Percentiles rank a stretch among this genome's conserved stretches.
phyloP scores from a whole-genome alignment of 23 tunicate species.

The Styela clava region DNA sequence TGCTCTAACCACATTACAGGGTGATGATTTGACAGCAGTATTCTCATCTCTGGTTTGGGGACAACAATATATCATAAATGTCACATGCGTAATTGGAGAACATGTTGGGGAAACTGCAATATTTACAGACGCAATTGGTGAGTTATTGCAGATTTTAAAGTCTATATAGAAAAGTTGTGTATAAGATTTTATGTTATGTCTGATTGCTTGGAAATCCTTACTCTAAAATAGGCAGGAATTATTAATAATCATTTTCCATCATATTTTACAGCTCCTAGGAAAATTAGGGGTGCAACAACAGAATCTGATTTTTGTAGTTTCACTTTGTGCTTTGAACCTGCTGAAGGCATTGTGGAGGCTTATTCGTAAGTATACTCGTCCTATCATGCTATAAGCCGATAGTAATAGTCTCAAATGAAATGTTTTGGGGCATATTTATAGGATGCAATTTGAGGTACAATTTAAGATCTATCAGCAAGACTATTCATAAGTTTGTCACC shows the following conservation, averaged over 20 bases:
- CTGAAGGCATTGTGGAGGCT: not conserved
- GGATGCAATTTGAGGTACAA: too few species aligned
- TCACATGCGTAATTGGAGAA: not conserved
- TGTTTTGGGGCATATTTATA: too few species aligned
- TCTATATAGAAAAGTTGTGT: too few species aligned
- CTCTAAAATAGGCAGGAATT: too few species aligned
- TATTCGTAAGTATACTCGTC: not conserved
- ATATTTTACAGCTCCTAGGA: not conserved
- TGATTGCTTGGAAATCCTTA: too few species aligned
- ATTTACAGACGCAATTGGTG: not conserved
- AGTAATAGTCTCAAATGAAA: too few species aligned
- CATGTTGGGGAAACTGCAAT: not conserved
- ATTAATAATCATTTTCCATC: too few species aligned
- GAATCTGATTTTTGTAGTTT: not conserved
- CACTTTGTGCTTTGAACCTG: constrained; percentile 4
- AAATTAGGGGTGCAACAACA: not conserved
- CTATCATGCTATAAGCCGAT: too few species aligned
- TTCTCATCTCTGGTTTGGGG: not conserved
- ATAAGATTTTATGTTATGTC: too few species aligned
- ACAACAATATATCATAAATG: not conserved
- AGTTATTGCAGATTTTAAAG: not conserved
- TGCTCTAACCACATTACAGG: not conserved
- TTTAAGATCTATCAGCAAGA: too few species aligned
- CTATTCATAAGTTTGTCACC: too few species aligned
- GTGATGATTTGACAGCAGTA: not conserved